These are phyloP conservation scores for Heliconius himera DNA, from an alignment of 1,140 invertebrate species.

Conservation along the genomic window DNA sequence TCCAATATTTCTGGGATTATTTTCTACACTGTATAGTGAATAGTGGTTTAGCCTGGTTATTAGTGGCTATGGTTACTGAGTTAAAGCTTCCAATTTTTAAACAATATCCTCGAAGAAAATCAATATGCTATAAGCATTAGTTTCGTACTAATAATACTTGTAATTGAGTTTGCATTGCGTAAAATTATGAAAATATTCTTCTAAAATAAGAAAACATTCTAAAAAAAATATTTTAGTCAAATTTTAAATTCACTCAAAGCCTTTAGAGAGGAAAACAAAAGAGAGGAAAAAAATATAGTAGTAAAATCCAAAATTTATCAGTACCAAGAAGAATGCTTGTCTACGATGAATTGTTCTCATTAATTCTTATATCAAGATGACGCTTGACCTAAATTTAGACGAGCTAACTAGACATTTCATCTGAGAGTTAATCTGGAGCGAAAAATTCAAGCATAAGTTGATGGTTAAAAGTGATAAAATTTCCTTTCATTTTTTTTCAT, in stretches of 20 bases:
- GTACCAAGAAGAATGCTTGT: conserved; percentile 3
- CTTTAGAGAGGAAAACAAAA: neutral
- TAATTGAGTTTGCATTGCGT: too few relatives aligned
- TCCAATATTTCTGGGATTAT: neutral
- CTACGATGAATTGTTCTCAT: conserved; percentile 11
- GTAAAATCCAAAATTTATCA: neutral
- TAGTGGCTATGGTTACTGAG: too few relatives aligned
- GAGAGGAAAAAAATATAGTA: neutral
- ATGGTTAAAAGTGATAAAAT: neutral
- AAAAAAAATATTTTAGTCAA: too few relatives aligned
- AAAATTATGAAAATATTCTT: neutral
- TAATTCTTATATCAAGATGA: conserved; percentile 16
- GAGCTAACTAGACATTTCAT: conserved; percentile 11
- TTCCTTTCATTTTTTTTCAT: neutral
- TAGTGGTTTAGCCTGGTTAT: too few relatives aligned
- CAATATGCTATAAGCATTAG: too few relatives aligned
- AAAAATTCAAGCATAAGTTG: neutral
- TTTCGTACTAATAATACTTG: too few relatives aligned
- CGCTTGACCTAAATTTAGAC: conserved; percentile 12
- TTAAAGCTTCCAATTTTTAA: too few relatives aligned
- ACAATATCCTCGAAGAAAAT: too few relatives aligned
- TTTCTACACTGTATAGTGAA: neutral
- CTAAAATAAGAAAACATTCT: neutral
- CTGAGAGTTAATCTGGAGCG: neutral
- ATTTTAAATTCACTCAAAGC: neutral